A percentile compares a stretch with the other conserved stretches of the same genome.
Evolutionary conservation across 2,888 invertebrate species (phyloP).

Genomic region (Crossocerus cetratus): DNA sequence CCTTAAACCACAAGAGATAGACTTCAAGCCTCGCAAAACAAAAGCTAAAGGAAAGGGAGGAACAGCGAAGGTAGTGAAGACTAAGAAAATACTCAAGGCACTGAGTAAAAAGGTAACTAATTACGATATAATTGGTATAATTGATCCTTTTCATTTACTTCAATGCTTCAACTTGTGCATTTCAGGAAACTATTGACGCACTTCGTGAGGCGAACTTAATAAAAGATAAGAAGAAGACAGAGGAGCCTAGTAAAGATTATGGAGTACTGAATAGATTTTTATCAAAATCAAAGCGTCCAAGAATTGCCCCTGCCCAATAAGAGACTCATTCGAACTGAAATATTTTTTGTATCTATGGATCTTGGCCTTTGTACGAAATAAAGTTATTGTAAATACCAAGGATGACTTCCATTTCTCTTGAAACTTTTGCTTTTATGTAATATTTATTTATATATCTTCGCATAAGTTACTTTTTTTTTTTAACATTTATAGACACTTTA

Average conservation of each 20-base stretch:
- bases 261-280: conserved; percentile 86
- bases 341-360: too few species aligned
- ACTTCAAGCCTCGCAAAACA: conserved; percentile 84
- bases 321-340: too few species aligned
- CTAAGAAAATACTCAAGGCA: conserved; percentile 88
- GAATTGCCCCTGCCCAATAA: background rate
- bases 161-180: conserved; percentile 34
- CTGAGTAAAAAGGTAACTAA: conserved; percentile 82
- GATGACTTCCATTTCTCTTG: background rate
- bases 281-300: conserved; percentile 63
- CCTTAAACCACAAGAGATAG: conserved; percentile 87
- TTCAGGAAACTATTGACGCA: conserved; percentile 79
- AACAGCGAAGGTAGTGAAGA: conserved; percentile 84
- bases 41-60: conserved; percentile 89
- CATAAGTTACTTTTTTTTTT: background rate
- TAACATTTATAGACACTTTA: background rate
- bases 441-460: background rate
- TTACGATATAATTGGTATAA: background rate
- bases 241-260: conserved; percentile 72
- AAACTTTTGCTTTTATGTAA: background rate
- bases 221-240: conserved; percentile 73
- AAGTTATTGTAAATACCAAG: background rate
- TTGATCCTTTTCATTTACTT: conserved; percentile 7
- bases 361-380: too few species aligned
- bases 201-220: conserved; percentile 76